Conservation (phyloP, 2,113 vertebrate genomes). For the Gallinago media region DNA sequence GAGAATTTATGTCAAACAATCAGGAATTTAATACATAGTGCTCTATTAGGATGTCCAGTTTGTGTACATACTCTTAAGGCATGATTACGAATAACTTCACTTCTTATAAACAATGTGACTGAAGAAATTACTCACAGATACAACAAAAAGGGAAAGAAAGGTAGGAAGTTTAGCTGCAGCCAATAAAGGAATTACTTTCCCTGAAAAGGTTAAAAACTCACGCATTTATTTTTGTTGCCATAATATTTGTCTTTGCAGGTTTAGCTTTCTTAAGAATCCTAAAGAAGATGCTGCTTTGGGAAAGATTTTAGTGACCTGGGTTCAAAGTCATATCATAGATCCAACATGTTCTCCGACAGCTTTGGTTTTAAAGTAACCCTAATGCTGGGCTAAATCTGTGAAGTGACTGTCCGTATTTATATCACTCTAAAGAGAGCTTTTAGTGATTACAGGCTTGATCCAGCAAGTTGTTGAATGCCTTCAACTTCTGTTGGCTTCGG, state of each 20-base stretch:
- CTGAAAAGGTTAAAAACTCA: slow-evolving; percentile 86
- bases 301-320: slow-evolving; percentile 74
- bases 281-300: slow-evolving; percentile 66
- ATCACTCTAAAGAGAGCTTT: slow-evolving; percentile 61
- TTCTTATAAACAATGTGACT: slow-evolving; percentile 92
- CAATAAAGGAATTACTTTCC: slow-evolving; percentile 83
- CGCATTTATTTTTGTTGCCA: slow-evolving; percentile 83
- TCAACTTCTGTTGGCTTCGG: not conserved
- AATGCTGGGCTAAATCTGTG: slow-evolving; percentile 61
- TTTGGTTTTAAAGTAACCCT: slow-evolving; percentile 64
- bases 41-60: slow-evolving; percentile 91
- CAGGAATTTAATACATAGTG: slow-evolving; percentile 93
- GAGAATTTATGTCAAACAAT: slow-evolving; percentile 98
- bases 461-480: not conserved
- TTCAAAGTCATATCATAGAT: slow-evolving; percentile 72
- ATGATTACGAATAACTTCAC: slow-evolving; percentile 92
- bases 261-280: slow-evolving; percentile 79
- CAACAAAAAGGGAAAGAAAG: slow-evolving; percentile 88
- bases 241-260: slow-evolving; percentile 86
- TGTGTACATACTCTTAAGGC: slow-evolving; percentile 94
- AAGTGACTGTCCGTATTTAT: slow-evolving; percentile 70
- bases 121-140: slow-evolving; percentile 91
- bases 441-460: slow-evolving; percentile 42
- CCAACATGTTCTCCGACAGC: slow-evolving; percentile 61
- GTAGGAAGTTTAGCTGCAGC: slow-evolving; percentile 83